phyloP scores from a whole-genome alignment of 37 sponge, comb jelly and placozoan species.

The Theonella swinhoei region DNA sequence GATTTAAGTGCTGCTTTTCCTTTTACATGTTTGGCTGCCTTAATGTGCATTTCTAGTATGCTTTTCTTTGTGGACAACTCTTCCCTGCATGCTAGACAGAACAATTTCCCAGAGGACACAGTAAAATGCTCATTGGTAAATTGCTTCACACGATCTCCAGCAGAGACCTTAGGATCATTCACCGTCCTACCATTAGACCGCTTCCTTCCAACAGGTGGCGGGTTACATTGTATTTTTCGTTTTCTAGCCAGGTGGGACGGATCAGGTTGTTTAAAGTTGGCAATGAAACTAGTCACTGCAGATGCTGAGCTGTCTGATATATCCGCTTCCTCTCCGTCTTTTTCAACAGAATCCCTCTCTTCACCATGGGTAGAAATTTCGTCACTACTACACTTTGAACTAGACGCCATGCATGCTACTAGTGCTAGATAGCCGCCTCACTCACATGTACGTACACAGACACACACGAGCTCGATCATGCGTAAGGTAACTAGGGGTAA shows the following conservation, averaged over 20 bases:
- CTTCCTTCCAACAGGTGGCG: constrained; percentile 7
- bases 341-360: background rate
- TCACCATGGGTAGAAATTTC: background rate
- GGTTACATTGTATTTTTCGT: constrained; percentile 12
- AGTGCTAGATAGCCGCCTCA: too few species aligned
- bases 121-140: constrained; percentile 14
- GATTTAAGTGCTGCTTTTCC: constrained; percentile 9
- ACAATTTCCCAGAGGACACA: constrained; percentile 3
- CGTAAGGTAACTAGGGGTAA: too few species aligned
- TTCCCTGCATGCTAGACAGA: constrained; percentile 40
- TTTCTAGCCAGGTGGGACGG: constrained; percentile 17
- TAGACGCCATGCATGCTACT: too few species aligned
- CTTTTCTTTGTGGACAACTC: constrained; percentile 25
- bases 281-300: background rate
- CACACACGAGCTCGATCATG: too few species aligned
- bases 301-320: background rate
- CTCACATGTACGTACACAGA: too few species aligned
- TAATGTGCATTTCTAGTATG: constrained; percentile 8
- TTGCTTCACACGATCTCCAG: constrained; percentile 16
- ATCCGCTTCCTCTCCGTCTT: background rate
- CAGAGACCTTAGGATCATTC: constrained; percentile 23
- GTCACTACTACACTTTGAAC: background rate
- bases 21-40: constrained; percentile 18
- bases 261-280: background rate
- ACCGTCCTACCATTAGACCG: background rate